Conservation (phyloP, 2,888 invertebrate genomes). For the Idaea biselata region DNA sequence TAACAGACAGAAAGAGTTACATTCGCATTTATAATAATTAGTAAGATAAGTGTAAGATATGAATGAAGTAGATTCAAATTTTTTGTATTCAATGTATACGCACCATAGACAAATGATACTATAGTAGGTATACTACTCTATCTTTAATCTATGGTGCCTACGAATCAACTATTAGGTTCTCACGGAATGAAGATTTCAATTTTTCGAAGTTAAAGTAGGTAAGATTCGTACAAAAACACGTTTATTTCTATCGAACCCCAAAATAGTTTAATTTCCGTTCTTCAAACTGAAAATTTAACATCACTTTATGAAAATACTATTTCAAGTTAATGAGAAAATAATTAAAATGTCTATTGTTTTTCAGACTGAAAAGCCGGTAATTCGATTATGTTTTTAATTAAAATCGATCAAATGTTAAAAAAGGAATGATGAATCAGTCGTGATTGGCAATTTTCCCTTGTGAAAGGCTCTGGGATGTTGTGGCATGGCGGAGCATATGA, state of each 20-base stretch:
- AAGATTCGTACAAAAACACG: too few species aligned
- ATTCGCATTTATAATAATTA: too few species aligned
- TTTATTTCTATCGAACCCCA: not conserved
- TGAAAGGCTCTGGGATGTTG: slow-evolving; percentile 22
- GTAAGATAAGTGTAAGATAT: too few species aligned
- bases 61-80: too few species aligned
- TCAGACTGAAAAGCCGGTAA: not conserved
- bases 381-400: slow-evolving; percentile 15
- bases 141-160: too few species aligned
- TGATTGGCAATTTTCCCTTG: slow-evolving; percentile 32
- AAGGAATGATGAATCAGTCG: slow-evolving; percentile 24
- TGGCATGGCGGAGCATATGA: slow-evolving; percentile 19
- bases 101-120: too few species aligned
- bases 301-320: not conserved
- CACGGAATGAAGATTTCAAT: too few species aligned
- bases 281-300: not conserved
- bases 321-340: not conserved
- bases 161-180: too few species aligned
- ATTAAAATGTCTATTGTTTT: not conserved
- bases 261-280: not conserved
- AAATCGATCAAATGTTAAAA: slow-evolving; percentile 22
- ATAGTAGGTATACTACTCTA: too few species aligned
- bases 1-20: too few species aligned
- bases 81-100: too few species aligned
- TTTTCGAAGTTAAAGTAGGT: too few species aligned